phyloP scores from a whole-genome alignment of 2,113 vertebrate species.

The Erythrocebus patas region DNA sequence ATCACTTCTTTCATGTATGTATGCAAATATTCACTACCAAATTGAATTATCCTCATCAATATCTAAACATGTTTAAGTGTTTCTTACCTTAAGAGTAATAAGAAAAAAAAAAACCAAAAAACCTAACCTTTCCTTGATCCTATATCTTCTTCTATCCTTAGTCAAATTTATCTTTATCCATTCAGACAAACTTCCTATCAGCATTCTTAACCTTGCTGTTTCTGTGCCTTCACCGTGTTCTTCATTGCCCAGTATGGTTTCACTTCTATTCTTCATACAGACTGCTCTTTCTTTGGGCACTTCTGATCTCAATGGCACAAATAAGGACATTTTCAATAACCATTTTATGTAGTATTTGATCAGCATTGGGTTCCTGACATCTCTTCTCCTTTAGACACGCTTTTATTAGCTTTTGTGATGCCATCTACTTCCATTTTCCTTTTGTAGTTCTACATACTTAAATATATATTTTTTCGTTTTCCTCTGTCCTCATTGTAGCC shows the following conservation, averaged over 20 bases:
- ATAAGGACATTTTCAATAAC: background rate
- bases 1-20: background rate
- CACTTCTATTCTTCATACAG: background rate
- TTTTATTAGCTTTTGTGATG: background rate
- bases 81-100: background rate
- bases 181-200: background rate
- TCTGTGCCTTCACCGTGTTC: background rate
- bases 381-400: background rate
- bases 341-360: background rate
- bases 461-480: fast-evolving
- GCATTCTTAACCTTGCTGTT: background rate
- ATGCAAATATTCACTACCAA: background rate
- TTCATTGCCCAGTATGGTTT: background rate
- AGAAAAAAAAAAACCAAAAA: background rate
- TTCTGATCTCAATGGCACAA: background rate
- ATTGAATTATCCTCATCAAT: background rate
- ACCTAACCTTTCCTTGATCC: background rate
- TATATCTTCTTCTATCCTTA: background rate
- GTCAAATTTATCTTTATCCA: background rate
- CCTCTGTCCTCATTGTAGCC: background rate
- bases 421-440: background rate
- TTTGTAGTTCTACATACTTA: background rate
- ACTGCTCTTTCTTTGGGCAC: background rate
- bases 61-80: background rate
- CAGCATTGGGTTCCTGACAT: background rate